Conservation (phyloP, 2,797 vertebrate genomes). For the Hydrophis major region DNA sequence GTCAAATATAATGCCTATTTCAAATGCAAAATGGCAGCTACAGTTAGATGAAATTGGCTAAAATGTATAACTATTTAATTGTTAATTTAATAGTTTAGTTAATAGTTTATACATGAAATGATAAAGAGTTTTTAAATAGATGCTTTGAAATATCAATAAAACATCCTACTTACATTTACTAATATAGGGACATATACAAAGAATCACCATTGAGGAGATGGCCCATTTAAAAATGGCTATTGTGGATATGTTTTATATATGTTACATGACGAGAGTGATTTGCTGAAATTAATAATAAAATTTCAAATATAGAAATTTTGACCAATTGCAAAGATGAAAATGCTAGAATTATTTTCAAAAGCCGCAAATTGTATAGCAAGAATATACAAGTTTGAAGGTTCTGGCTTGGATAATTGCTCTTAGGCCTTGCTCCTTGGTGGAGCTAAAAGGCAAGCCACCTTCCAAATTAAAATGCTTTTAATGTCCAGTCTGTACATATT, state of each 20-base stretch:
- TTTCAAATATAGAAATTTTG: not conserved
- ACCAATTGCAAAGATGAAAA: not conserved
- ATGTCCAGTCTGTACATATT: not conserved
- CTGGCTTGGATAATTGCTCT: not conserved
- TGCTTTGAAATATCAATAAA: not conserved
- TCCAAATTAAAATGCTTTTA: not conserved
- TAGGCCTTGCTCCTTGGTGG: not conserved
- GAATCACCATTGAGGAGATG: too few species aligned
- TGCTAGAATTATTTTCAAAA: not conserved
- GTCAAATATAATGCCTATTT: not conserved
- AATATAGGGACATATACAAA: not conserved
- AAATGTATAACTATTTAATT: not conserved
- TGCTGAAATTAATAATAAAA: not conserved
- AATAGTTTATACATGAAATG: not conserved
- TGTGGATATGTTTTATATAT: too few species aligned
- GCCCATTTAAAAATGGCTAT: too few species aligned
- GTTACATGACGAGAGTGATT: not conserved
- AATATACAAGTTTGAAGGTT: not conserved
- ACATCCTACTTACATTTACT: not conserved
- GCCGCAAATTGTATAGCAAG: not conserved
- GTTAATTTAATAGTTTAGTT: too few species aligned
- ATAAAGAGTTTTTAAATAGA: not conserved
- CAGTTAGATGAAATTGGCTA: not conserved
- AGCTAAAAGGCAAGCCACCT: not conserved
- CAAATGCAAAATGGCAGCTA: not conserved